Evolutionary conservation across 1,140 invertebrate species (phyloP).

Genomic region (Periplaneta americana): DNA sequence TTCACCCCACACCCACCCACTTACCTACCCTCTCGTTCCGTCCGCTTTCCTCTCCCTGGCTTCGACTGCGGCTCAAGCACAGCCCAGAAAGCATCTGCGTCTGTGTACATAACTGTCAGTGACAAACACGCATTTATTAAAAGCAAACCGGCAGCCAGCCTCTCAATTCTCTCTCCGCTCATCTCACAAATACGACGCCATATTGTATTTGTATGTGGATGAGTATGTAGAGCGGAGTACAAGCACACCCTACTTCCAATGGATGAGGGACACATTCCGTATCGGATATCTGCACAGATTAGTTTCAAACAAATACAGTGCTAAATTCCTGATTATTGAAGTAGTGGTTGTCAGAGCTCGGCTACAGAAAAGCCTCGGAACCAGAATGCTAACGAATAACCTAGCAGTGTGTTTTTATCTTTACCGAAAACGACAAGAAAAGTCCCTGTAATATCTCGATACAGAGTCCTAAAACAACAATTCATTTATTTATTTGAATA

Average conservation of each 20-base stretch:
- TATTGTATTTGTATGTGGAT: not conserved
- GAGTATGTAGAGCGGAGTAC: not conserved
- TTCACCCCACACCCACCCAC: not conserved
- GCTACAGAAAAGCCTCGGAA: no score
- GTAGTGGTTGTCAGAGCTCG: no score
- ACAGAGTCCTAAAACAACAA: no score
- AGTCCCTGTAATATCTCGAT: no score
- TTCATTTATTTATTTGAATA: no score
- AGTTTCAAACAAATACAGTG: not conserved
- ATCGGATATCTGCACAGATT: not conserved
- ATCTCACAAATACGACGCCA: not conserved
- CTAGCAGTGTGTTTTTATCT: no score
- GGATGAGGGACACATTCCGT: not conserved
- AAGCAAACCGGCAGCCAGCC: not conserved
- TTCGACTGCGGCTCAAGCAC: not conserved
- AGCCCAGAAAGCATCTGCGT: conserved; percentile 11
- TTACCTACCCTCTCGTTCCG: not conserved
- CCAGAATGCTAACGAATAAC: no score
- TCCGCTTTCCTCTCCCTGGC: not conserved
- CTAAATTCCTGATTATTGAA: not conserved
- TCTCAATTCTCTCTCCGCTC: not conserved
- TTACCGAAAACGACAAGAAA: no score
- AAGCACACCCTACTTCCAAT: not conserved
- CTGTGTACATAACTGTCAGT: conserved; percentile 15
- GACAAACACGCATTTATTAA: conserved; percentile 18